These are phyloP conservation scores for Buathra laborator DNA, from an alignment of 2,888 invertebrate species.

Conservation along the genomic window DNA sequence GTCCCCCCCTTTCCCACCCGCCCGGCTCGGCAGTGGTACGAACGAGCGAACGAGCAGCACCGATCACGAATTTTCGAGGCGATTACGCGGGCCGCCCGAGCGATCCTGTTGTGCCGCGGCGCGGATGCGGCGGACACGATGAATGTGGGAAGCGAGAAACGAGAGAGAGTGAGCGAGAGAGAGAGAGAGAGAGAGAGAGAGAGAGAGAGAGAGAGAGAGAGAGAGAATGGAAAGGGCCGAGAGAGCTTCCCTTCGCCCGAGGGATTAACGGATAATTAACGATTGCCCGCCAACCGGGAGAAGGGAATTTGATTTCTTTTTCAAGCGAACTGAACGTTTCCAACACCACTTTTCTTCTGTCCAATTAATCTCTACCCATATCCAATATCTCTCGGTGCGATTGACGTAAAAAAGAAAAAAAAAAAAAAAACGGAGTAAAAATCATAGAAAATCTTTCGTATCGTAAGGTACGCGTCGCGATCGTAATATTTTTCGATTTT, in stretches of 20 bases:
- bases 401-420: not conserved
- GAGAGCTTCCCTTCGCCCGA: constrained; percentile 66
- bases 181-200: constrained; percentile 13
- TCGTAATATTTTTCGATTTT: not conserved
- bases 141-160: constrained; percentile 65
- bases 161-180: constrained; percentile 31
- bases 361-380: constrained; percentile 41
- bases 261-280: constrained; percentile 70
- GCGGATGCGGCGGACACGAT: constrained; percentile 62
- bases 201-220: constrained; percentile 8
- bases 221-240: constrained; percentile 47
- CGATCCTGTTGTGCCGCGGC: constrained; percentile 58
- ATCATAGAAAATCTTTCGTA: not conserved
- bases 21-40: constrained; percentile 24
- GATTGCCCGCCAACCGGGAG: constrained; percentile 60
- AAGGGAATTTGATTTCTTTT: constrained; percentile 65
- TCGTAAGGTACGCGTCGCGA: too few relatives aligned
- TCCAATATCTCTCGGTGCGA: not conserved
- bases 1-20: too few relatives aligned
- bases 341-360: constrained; percentile 49
- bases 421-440: not conserved
- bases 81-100: constrained; percentile 60
- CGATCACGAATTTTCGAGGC: constrained; percentile 66
- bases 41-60: constrained; percentile 24
- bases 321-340: constrained; percentile 35